Conservation (phyloP, 64 coral and sea anemone genomes). For the Trachythela sp. region DNA sequence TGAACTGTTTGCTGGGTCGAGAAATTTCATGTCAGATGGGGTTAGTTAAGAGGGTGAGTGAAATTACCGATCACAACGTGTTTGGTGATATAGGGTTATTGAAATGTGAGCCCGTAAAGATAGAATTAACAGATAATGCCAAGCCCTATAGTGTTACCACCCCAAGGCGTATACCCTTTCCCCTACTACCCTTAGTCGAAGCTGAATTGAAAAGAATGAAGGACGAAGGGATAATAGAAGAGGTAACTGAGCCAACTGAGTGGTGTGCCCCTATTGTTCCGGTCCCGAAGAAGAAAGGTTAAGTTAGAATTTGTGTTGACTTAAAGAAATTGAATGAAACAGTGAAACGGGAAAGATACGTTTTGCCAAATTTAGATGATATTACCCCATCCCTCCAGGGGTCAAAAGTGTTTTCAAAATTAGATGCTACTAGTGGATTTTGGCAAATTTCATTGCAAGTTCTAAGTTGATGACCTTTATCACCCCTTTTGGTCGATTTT, state of each 20-base stretch:
- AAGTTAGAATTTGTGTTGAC: conserved; percentile 51
- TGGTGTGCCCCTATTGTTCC: conserved; percentile 44
- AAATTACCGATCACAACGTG: not conserved
- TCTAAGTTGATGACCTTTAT: conserved; percentile 23
- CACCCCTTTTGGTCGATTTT: conserved; percentile 32
- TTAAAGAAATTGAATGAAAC: conserved; percentile 29
- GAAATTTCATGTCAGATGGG: not conserved
- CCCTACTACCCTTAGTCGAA: conserved; percentile 34
- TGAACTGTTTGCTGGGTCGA: not conserved
- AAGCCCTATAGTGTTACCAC: conserved; percentile 31
- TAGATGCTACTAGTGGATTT: too few relatives aligned
- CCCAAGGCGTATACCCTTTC: conserved; percentile 45
- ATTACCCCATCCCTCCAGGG: conserved; percentile 13
- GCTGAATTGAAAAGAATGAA: conserved; percentile 33
- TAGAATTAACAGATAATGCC: not conserved
- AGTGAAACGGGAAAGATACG: conserved; percentile 37
- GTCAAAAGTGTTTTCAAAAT: too few relatives aligned
- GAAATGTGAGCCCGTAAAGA: conserved; percentile 22
- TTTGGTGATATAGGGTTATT: conserved; percentile 21
- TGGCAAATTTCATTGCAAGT: conserved; percentile 28
- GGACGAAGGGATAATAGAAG: conserved; percentile 34
- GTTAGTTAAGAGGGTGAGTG: conserved; percentile 1
- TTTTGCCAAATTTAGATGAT: conserved; percentile 3
- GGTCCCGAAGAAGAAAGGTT: conserved; percentile 36
- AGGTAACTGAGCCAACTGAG: conserved; percentile 45